Evolutionary conservation across 2,888 invertebrate genomes (phyloP).

Genomic region (Hypolimnas misippus): DNA sequence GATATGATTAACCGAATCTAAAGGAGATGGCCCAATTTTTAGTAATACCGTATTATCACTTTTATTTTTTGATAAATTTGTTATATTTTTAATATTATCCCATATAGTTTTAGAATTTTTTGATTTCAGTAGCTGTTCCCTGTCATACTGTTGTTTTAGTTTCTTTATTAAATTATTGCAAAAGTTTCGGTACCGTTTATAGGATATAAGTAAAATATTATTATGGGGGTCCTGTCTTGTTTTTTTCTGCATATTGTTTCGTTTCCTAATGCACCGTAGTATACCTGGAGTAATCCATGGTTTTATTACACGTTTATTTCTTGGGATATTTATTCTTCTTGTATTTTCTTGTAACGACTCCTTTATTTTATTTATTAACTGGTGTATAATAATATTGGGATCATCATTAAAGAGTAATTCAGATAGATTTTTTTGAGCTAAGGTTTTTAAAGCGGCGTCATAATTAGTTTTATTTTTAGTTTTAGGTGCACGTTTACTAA

Average conservation of each 20-base stretch:
- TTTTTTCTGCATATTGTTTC: not conserved
- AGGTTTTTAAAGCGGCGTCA: slow-evolving; percentile 3
- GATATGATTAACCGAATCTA: too few species aligned
- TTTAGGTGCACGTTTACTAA: not conserved
- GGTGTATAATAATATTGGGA: slow-evolving; percentile 6
- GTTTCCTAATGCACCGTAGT: not conserved
- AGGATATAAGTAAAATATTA: not conserved
- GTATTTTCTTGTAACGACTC: slow-evolving; percentile 16
- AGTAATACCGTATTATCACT: too few species aligned
- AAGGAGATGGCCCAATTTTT: too few species aligned
- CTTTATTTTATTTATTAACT: slow-evolving; percentile 11
- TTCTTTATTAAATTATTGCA: slow-evolving; percentile 1
- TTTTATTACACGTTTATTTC: slow-evolving; percentile 6
- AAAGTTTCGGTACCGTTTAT: slow-evolving; percentile 3
- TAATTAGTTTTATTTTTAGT: slow-evolving; percentile 3
- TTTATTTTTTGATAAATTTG: too few species aligned
- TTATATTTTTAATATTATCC: too few species aligned
- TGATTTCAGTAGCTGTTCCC: not conserved
- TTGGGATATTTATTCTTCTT: slow-evolving; percentile 2
- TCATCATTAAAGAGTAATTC: not conserved
- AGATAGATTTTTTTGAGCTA: slow-evolving; percentile 8
- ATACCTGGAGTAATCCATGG: not conserved
- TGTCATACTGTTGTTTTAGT: slow-evolving; percentile 1
- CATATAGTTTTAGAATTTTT: too few species aligned
- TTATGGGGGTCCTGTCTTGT: not conserved